Conservation (phyloP, 2,888 invertebrate genomes). For the Volucella zonaria region DNA sequence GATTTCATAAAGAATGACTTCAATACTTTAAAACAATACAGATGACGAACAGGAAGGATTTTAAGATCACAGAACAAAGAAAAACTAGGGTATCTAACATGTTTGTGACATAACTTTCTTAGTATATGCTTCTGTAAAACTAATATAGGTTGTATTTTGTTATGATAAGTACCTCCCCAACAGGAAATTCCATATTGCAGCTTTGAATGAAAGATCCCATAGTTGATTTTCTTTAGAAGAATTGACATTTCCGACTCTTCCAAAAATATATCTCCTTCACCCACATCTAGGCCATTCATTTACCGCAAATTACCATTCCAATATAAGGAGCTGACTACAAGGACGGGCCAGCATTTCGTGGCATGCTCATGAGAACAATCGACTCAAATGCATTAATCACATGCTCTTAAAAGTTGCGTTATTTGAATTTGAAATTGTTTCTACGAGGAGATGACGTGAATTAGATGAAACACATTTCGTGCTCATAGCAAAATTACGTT, state of each 20-base stretch:
- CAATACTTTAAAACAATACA: too few species aligned
- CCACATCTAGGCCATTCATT: slow-evolving; percentile 3
- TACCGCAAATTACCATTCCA: slow-evolving; percentile 56
- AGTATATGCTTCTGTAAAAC: too few species aligned
- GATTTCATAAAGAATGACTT: too few species aligned
- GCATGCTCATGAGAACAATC: slow-evolving; percentile 55
- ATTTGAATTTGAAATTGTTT: slow-evolving; percentile 61
- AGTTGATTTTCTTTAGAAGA: too few species aligned
- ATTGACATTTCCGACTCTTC: background rate
- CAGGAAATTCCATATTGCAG: too few species aligned
- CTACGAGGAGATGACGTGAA: slow-evolving; percentile 56
- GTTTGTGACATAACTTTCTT: too few species aligned
- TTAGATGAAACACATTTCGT: slow-evolving; percentile 61
- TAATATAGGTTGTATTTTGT: too few species aligned
- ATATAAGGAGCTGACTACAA: slow-evolving; percentile 61
- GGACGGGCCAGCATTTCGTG: slow-evolving; percentile 61
- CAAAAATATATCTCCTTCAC: background rate
- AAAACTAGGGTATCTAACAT: too few species aligned
- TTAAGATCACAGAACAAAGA: too few species aligned
- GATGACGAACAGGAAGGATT: too few species aligned
- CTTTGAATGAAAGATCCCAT: too few species aligned
- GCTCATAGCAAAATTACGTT: slow-evolving; percentile 57
- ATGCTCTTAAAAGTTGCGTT: slow-evolving; percentile 59
- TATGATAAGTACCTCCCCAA: too few species aligned
- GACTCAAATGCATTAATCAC: slow-evolving; percentile 51